phyloP scores from a whole-genome alignment of 1,140 invertebrate species.

The Pachypsylla venusta region DNA sequence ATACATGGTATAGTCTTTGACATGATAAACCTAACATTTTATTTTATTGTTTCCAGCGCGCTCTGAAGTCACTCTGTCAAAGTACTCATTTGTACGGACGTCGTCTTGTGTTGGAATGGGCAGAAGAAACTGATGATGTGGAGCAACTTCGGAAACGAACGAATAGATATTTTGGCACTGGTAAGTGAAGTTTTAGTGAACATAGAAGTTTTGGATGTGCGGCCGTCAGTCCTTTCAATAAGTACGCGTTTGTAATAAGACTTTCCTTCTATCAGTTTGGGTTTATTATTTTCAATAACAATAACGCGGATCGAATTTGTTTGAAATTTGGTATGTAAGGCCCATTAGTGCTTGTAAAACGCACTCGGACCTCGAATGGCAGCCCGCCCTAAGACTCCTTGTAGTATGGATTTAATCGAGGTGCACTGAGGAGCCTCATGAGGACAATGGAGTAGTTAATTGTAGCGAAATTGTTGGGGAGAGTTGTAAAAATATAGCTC shows the following conservation, averaged over 20 bases:
- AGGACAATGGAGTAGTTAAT: not conserved
- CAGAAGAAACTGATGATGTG: slow-evolving; percentile 55
- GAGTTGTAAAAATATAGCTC: not conserved
- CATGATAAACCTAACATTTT: too few species aligned
- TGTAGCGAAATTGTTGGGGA: not conserved
- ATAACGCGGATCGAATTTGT: too few species aligned
- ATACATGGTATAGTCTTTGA: too few species aligned
- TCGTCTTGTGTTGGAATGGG: slow-evolving; percentile 92
- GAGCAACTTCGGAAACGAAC: slow-evolving; percentile 71
- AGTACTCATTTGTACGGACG: slow-evolving; percentile 97
- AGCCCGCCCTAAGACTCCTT: too few species aligned
- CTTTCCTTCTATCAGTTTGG: not conserved
- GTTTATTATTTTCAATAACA: not conserved
- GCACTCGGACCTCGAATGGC: too few species aligned
- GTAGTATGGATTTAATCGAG: not conserved
- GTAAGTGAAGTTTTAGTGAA: not conserved
- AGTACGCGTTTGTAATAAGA: not conserved
- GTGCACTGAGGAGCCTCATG: not conserved
- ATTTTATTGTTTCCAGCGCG: too few species aligned
- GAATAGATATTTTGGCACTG: slow-evolving; percentile 45
- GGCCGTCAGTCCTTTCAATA: not conserved
- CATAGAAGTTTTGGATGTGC: not conserved
- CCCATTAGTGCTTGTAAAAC: too few species aligned
- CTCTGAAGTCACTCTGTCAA: slow-evolving; percentile 80
- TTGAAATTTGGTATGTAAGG: too few species aligned